phyloP scores from a whole-genome alignment of 1,140 invertebrate species.

The Sitobion miscanthi region DNA sequence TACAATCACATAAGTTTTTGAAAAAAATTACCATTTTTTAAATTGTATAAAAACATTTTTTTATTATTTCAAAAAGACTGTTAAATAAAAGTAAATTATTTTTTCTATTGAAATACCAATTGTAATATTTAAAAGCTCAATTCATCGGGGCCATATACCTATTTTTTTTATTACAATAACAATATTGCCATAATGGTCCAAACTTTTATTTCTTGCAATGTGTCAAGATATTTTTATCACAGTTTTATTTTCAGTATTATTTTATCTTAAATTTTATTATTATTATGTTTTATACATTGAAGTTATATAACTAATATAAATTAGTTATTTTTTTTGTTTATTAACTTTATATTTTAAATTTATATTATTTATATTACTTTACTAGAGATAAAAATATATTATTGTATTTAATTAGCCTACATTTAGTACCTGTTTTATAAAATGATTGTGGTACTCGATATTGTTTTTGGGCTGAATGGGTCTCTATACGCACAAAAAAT shows the following conservation, averaged over 20 bases:
- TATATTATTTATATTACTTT: not conserved
- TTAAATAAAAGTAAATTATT: slow-evolving; percentile 4
- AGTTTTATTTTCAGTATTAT: slow-evolving; percentile 30
- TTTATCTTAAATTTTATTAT: not conserved
- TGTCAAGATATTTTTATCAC: not conserved
- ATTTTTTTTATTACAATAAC: slow-evolving; percentile 7
- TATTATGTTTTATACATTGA: slow-evolving; percentile 15
- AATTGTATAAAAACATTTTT: not conserved
- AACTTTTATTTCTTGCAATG: not conserved
- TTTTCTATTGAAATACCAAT: slow-evolving; percentile 31
- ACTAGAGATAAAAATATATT: not conserved
- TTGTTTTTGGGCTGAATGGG: slow-evolving; percentile 26
- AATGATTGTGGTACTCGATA: slow-evolving; percentile 23
- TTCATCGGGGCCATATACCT: slow-evolving; percentile 26
- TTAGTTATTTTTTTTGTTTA: not conserved
- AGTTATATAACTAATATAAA: not conserved
- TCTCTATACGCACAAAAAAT: slow-evolving; percentile 32
- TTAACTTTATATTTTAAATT: slow-evolving; percentile 28
- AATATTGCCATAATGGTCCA: slow-evolving; percentile 14
- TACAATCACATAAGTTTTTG: not conserved
- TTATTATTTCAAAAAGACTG: slow-evolving; percentile 38
- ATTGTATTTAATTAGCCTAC: slow-evolving; percentile 35
- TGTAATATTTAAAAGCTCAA: slow-evolving; percentile 44
- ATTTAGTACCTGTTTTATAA: slow-evolving; percentile 24
- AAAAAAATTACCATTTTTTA: not conserved